These are phyloP conservation scores for Macroramphosus scolopax DNA, from an alignment of 2,797 vertebrate genomes.

Conservation along the genomic window DNA sequence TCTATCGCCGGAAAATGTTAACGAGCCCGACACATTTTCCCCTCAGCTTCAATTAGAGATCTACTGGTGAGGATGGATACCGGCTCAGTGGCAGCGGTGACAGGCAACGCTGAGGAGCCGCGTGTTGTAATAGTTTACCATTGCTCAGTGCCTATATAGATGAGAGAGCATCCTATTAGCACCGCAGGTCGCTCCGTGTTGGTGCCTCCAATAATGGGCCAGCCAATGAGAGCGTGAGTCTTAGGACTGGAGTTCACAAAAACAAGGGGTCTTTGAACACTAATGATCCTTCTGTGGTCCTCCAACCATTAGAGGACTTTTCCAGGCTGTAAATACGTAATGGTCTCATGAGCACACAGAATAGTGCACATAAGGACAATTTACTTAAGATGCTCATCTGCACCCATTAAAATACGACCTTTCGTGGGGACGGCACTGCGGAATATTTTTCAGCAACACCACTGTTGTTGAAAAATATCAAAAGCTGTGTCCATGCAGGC, in stretches of 20 bases:
- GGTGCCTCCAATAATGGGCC: slow-evolving; percentile 56
- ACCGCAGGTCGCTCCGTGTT: slow-evolving; percentile 52
- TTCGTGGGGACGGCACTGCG: slow-evolving; percentile 24
- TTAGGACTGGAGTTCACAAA: slow-evolving; percentile 32
- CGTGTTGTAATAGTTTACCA: slow-evolving; percentile 56
- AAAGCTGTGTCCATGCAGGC: slow-evolving; percentile 31
- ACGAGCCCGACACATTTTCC: slow-evolving; percentile 43
- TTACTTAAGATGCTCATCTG: slow-evolving; percentile 25
- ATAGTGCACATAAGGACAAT: neutral
- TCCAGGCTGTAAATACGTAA: slow-evolving; percentile 25
- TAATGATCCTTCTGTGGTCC: slow-evolving; percentile 39
- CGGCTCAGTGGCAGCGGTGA: slow-evolving; percentile 24
- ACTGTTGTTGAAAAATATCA: no score
- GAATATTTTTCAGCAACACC: slow-evolving; percentile 30
- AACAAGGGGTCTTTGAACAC: slow-evolving; percentile 43
- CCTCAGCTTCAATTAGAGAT: slow-evolving; percentile 35
- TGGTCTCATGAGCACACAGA: slow-evolving; percentile 3
- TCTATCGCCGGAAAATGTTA: slow-evolving; percentile 33
- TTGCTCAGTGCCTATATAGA: slow-evolving; percentile 60
- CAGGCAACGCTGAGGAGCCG: slow-evolving; percentile 49
- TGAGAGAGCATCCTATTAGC: slow-evolving; percentile 62
- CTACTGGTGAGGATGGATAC: slow-evolving; percentile 49
- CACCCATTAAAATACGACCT: slow-evolving; percentile 17
- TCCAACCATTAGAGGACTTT: slow-evolving; percentile 8
- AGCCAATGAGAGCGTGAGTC: slow-evolving; percentile 51